phyloP scores from a whole-genome alignment of 2,888 invertebrate genomes.

The Thecophora atra region DNA sequence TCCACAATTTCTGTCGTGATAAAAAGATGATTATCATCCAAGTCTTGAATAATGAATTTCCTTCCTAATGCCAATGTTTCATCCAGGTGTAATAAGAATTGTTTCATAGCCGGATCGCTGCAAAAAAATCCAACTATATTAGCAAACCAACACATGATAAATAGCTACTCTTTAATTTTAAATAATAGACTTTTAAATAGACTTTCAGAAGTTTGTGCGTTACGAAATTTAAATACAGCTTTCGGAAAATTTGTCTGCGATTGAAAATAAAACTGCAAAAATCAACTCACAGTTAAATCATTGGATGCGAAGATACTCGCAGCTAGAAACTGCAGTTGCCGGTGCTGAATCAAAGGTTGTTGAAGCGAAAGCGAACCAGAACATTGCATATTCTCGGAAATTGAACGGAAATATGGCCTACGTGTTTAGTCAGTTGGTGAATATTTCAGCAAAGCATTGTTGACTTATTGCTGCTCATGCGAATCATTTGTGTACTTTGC shows the following conservation, averaged over 20 bases:
- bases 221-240: not conserved
- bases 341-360: conserved; percentile 55
- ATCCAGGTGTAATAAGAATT: conserved; percentile 94
- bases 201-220: conserved; percentile 74
- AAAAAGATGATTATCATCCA: conserved; percentile 95
- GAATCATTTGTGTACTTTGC: too few species aligned
- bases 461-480: conserved; percentile 71
- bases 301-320: conserved; percentile 63
- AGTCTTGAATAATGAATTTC: conserved; percentile 95
- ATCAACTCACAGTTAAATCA: conserved; percentile 38
- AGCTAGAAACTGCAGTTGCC: conserved; percentile 68
- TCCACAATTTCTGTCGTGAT: conserved; percentile 95
- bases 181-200: conserved; percentile 94
- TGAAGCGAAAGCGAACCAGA: conserved; percentile 61
- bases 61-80: conserved; percentile 91
- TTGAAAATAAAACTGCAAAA: conserved; percentile 56
- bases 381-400: too few species aligned
- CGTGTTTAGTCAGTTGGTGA: conserved; percentile 68
- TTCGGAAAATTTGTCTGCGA: conserved; percentile 38
- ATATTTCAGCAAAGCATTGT: conserved; percentile 71
- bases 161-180: too few species aligned
- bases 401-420: conserved; percentile 70
- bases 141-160: too few species aligned
- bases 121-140: not conserved
- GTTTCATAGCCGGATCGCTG: conserved; percentile 90